Base-by-base conservation (phyloP, 2,113 vertebrate genomes). In the Hucho hucho region DNA sequence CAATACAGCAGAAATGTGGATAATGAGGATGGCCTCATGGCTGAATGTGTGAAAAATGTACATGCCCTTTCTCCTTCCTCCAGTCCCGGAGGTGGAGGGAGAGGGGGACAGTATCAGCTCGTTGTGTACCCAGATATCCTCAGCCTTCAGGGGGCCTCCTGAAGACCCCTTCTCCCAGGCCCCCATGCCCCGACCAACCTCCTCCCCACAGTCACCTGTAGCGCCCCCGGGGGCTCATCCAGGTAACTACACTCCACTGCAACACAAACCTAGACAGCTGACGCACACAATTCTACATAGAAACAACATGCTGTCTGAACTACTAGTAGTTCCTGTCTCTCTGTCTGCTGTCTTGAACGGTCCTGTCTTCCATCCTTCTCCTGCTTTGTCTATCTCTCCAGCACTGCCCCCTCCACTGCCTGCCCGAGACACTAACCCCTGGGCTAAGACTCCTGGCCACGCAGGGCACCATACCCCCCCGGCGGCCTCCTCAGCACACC, bases 401-500 rank as follows among this genome's bases (percentile, higher is more conserved):
- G 92, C 93, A 85, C 90, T 95, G 81, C 90, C 95, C 68, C 93
- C 95, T 79, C 94, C 96, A 81, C 92, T 97, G 86, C 97, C 97
- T 77, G 95, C 96, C 79, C 95, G 97, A 89, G 97, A 98, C 83
- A 98, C 97, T 93, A 99, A 98, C 94, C 98, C 98, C 86, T 98
- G 98, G 98, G 95, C 96, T 86, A 93, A 95, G 88, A 91, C 90
- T 90, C 95, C 95, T 16, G 20, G 12, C n/a, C n/a, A 43, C 9
- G 7, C 37, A 43, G 37, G 37, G 37, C 37, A 43, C 2, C 37
- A 43, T 43, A 43, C 7, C 9, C 37, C 37, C 37, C 37, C 7
- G 37, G 7, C 58, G 0, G 11, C 58, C 6, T 24, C 58, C 58
- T 61, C 58, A 2, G n/a, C 58, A 20, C 58, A 24, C 2, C 58